Percentiles rank a stretch among this genome's conserved stretches.
phyloP scores from a whole-genome alignment of 30 jellyfish, hydroid and myxozoan genomes.

The Turritopsis rubra region DNA sequence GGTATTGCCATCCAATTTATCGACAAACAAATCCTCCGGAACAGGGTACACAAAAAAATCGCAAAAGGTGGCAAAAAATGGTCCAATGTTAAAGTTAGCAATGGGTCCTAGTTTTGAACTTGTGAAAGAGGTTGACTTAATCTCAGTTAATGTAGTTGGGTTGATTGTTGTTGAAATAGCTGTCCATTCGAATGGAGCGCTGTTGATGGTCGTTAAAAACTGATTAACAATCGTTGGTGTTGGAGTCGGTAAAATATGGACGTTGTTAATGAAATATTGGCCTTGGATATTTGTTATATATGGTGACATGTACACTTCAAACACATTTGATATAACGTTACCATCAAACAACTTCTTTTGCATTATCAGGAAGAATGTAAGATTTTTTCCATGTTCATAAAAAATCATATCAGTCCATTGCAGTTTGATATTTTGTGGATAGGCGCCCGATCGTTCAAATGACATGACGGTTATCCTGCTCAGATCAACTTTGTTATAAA shows the following conservation, averaged over 20 bases:
- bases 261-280: background rate
- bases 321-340: background rate
- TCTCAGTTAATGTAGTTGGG: background rate
- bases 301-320: background rate
- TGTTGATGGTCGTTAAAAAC: background rate
- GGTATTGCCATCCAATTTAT: conserved; percentile 66
- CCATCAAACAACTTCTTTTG: background rate
- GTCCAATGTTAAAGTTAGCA: conserved; percentile 2
- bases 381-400: background rate
- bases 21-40: conserved; percentile 59
- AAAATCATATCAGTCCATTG: background rate
- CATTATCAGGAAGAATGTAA: background rate
- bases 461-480: background rate
- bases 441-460: background rate
- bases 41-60: conserved; percentile 39
- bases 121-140: background rate
- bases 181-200: background rate
- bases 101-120: background rate
- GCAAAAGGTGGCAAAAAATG: conserved; percentile 44
- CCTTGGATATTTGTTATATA: conserved; percentile 1
- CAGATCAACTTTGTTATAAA: background rate
- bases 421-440: background rate
- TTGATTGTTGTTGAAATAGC: background rate
- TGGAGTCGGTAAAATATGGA: background rate
- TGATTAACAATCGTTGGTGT: conserved; percentile 8